Percentiles rank a stretch among this genome's conserved stretches.
phyloP scores from a whole-genome alignment of 2,888 invertebrate species.

The Sericinus montela region DNA sequence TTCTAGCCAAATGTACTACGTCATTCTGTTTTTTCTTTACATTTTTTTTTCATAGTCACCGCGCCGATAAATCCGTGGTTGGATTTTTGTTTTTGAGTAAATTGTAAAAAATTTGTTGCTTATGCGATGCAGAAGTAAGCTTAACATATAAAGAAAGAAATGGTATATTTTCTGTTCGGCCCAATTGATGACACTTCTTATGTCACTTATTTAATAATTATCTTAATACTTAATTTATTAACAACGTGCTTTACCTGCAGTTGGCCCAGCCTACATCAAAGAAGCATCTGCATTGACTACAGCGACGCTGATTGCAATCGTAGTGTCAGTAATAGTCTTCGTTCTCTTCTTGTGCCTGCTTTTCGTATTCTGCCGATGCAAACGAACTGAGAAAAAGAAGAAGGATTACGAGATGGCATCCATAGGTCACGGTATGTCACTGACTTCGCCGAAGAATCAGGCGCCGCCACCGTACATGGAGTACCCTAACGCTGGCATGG shows the following conservation, averaged over 20 bases:
- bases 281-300: constrained; percentile 88
- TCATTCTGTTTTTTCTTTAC: too few relatives aligned
- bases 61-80: too few relatives aligned
- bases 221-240: too few relatives aligned
- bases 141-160: too few relatives aligned
- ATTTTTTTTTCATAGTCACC: too few relatives aligned
- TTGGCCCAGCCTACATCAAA: constrained; percentile 89
- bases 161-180: too few relatives aligned
- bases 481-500: constrained; percentile 90
- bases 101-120: too few relatives aligned
- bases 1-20: too few relatives aligned
- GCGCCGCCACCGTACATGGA: constrained; percentile 94
- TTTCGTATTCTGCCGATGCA: constrained; percentile 91
- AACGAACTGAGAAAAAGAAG: constrained; percentile 89
- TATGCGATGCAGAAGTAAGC: too few relatives aligned
- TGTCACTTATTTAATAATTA: too few relatives aligned
- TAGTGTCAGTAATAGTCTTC: constrained; percentile 88
- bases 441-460: constrained; percentile 83
- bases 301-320: constrained; percentile 87
- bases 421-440: constrained; percentile 85
- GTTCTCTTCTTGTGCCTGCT: constrained; percentile 86
- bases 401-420: constrained; percentile 96
- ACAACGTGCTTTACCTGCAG: constrained; percentile 62
- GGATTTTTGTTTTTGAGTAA: too few relatives aligned
- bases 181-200: too few relatives aligned